Conservation (phyloP, 2,888 invertebrate species). For the Tetropium fuscum region DNA sequence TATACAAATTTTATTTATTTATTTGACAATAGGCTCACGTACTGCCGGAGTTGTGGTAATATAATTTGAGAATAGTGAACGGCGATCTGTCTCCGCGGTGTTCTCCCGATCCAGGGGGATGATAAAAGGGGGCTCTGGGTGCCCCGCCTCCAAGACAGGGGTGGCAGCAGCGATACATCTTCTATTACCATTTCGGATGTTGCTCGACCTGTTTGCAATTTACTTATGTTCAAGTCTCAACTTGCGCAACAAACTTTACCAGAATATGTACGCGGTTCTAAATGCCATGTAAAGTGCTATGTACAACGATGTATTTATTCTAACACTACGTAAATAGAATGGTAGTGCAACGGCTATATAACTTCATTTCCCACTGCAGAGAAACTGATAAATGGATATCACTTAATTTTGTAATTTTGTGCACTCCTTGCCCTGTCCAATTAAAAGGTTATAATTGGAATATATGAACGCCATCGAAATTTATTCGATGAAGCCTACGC, state of each 20-base stretch:
- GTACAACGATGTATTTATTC: no score
- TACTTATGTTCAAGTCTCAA: slow-evolving; percentile 30
- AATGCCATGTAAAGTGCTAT: no score
- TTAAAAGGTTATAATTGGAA: no score
- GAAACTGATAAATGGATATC: no score
- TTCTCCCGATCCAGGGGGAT: slow-evolving; percentile 48
- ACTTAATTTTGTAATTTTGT: no score
- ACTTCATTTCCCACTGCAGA: no score
- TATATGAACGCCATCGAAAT: no score
- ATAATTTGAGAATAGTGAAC: slow-evolving; percentile 66
- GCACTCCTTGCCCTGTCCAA: no score
- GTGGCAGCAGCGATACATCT: slow-evolving; percentile 49
- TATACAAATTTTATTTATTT: slow-evolving; percentile 67
- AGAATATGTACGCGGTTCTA: no score
- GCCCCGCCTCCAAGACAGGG: slow-evolving; percentile 43
- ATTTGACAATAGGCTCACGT: slow-evolving; percentile 68
- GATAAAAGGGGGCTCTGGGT: slow-evolving; percentile 47
- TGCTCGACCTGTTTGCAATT: slow-evolving; percentile 35
- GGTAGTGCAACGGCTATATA: no score
- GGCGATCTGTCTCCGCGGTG: slow-evolving; percentile 63
- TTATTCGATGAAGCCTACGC: no score
- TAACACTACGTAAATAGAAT: no score
- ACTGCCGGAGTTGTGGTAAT: slow-evolving; percentile 64
- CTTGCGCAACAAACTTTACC: background rate
- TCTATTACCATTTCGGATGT: slow-evolving; percentile 59